These are phyloP conservation scores for Sciurus niger DNA, from an alignment of 2,113 vertebrate species.

Conservation along the genomic window DNA sequence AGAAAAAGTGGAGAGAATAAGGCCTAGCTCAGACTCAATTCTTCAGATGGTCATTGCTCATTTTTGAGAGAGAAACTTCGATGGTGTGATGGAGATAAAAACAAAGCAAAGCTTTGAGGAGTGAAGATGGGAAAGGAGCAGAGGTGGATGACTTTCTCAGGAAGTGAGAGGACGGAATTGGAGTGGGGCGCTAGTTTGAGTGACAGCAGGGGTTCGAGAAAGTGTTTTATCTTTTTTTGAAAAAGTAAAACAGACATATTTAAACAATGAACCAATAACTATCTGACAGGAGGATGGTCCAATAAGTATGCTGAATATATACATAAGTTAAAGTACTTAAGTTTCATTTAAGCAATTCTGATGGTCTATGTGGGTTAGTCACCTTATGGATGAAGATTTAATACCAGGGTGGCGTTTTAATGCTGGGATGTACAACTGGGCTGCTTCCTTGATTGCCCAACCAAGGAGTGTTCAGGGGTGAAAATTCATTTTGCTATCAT, in stretches of 20 bases:
- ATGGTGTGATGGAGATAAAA: background rate
- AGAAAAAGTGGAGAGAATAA: background rate
- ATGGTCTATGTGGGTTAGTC: background rate
- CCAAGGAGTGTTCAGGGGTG: background rate
- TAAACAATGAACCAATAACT: background rate
- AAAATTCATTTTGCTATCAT: conserved; percentile 37
- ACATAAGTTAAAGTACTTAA: background rate
- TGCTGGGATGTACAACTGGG: background rate
- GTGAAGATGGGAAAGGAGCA: background rate
- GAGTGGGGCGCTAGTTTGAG: background rate
- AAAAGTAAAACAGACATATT: background rate
- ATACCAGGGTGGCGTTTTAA: background rate
- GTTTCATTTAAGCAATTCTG: background rate
- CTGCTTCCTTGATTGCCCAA: background rate
- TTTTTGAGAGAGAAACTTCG: background rate
- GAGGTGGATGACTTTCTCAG: background rate
- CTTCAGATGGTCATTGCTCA: background rate
- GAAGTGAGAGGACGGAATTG: background rate
- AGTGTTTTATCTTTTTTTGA: background rate
- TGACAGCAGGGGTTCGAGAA: background rate
- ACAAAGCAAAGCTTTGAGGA: background rate
- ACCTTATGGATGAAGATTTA: background rate
- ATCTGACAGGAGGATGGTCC: background rate
- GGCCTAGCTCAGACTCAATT: background rate
- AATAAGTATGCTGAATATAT: background rate